Base-by-base conservation (phyloP, 2,797 vertebrate genomes). In the Tokudaia tokunoshimensis region DNA sequence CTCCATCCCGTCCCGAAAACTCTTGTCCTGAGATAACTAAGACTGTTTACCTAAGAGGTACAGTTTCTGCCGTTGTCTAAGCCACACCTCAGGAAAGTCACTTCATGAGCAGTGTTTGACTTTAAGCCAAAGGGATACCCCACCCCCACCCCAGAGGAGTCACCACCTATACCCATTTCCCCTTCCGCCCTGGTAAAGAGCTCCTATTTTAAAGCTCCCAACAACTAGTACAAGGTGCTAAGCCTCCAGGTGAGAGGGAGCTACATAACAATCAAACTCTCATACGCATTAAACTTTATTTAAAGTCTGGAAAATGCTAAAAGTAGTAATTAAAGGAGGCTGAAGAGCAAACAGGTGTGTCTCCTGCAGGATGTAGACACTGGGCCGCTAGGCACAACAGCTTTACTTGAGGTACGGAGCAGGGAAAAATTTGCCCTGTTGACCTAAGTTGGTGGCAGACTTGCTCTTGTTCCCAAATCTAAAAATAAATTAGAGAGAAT, bases 401-500 rank as follows among this genome's bases (percentile, higher is more conserved):
- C 95, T 89, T 99, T 98, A 99, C 97, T 99, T 99, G 95, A 99
- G 99, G 94, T 99, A 97, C 0, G 99, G 99, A 92, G 99, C 99
- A 59, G 99, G 98, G 97, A 99, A 99, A 98, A 99, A 99, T 93
- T 99, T 99, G 61, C 99, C 99, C 96, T 99, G 99, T 74, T 98
- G 99, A 96, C 98, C 96, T 95, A 99, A 97, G 57, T 97, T 99
- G 1, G 98, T 99, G 0, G 99, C 96, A 5, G 99, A 99, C 97
- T 99, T 99, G 98, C 98, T 99, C 98, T 99, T 99, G 98, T 99
- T 99, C 94, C 99, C 99, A 98, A 99, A 99, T 97, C 99, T 99
- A 98, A 86, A 87, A 80, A 0, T 83, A 94, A 79, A 80, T 22
- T 52, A 86, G 55, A 81, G 41, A 80, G 26, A 96, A 93, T 50